phyloP scores from a whole-genome alignment of 1,140 invertebrate genomes.

The Dendroctonus valens region DNA sequence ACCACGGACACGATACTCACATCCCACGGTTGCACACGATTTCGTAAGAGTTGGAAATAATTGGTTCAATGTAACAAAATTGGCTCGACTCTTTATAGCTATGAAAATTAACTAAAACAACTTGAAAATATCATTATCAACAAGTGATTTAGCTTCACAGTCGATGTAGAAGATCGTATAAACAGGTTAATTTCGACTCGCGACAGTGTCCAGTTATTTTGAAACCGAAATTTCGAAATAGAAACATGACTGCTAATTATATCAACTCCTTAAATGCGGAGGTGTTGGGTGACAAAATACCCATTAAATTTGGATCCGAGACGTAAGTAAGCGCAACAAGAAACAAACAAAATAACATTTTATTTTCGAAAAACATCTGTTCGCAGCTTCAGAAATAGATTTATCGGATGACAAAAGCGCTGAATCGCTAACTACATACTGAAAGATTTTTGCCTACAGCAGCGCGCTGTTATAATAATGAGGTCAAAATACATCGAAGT shows the following conservation, averaged over 20 bases:
- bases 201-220: constrained; percentile 14
- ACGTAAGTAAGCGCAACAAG: constrained; percentile 9
- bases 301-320: constrained; percentile 20
- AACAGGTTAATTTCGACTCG: neutral
- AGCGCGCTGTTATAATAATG: too few relatives aligned
- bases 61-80: neutral
- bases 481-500: too few relatives aligned
- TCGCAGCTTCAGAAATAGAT: constrained; percentile 15
- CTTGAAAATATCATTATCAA: neutral
- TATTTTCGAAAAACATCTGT: constrained; percentile 31
- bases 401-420: neutral
- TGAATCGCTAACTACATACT: too few relatives aligned
- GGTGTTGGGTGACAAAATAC: constrained; percentile 34
- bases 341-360: constrained; percentile 16
- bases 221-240: constrained; percentile 19
- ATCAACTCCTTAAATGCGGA: constrained; percentile 33
- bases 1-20: constrained; percentile 23
- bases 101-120: neutral
- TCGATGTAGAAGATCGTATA: neutral
- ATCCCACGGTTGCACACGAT: constrained; percentile 24
- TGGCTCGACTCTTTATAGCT: neutral
- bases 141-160: neutral
- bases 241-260: constrained; percentile 23
- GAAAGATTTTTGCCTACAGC: too few relatives aligned
- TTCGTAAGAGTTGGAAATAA: constrained; percentile 3